Evolutionary conservation across 2,113 vertebrate species (phyloP), one percentile per base, ranked within the genome.

Genomic region (Cyprinodon tularosa): DNA sequence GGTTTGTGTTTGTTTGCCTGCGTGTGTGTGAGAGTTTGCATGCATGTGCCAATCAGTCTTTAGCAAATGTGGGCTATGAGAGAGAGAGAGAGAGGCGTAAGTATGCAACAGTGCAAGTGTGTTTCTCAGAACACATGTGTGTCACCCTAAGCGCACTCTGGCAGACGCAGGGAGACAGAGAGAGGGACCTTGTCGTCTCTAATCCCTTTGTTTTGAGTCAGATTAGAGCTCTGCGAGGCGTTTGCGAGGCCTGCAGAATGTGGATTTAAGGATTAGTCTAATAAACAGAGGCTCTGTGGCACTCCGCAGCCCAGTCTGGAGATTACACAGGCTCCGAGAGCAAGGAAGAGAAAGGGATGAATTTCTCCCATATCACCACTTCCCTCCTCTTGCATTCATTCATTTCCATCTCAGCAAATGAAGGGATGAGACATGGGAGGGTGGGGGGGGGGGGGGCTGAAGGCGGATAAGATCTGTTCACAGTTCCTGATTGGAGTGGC

Each of bases 191-290:
- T 90, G 91, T 92, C 90, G 81, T 83, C 81, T 89, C 88, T 89
- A 93, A 94, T 93, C 92, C 89, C 83, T 94, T 94, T 94, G 91
- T 94, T 93, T 92, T 93, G 90, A 92, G 86, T 91, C 90, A 93
- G 93, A 94, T 94, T 93, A 93, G 86, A 87, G 86, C 80, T 87
- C 78, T 87, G 89, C 76, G 83, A 92, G 87, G 87, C 90, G 84
- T 88, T 90, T 83, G 85, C 85, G 84, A 81, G 88, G 89, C 84
- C 85, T 91, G 84, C 88, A 90, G 90, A 94, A 94, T 94, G 92
- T 92, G 92, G 92, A 93, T 93, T 94, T 93, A 90, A 77, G 91
- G 93, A 94, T 95, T 94, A 94, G 93, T 90, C 89, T 93, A 93
- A 94, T 94, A 94, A 94, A 94, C 89, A 93, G 90, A 79, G 81